Conservation (phyloP, 2,888 invertebrate species). For the Melikaiella ostensackeni region DNA sequence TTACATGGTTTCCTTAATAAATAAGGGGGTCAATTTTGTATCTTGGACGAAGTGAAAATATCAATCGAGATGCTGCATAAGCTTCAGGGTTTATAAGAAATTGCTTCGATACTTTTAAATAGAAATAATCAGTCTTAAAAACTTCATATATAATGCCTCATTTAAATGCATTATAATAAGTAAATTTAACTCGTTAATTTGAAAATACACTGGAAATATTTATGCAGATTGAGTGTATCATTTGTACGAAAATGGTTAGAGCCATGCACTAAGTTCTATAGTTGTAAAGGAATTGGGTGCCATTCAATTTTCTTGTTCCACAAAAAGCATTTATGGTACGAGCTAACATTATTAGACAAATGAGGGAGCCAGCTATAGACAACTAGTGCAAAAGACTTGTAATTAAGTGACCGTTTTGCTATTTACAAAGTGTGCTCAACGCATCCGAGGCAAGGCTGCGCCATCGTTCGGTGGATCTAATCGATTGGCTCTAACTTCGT, state of each 20-base stretch:
- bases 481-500: conserved; percentile 38
- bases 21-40: conserved; percentile 16
- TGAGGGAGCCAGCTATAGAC: neutral
- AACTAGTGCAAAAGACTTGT: conserved; percentile 13
- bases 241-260: neutral
- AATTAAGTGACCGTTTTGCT: conserved; percentile 36
- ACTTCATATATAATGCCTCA: neutral
- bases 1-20: conserved; percentile 14
- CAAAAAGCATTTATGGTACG: conserved; percentile 17
- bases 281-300: neutral
- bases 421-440: conserved; percentile 30
- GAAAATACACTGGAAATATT: neutral
- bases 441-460: conserved; percentile 25
- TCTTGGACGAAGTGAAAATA: conserved; percentile 16
- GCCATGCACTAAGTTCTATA: neutral
- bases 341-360: conserved; percentile 2
- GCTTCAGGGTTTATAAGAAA: conserved; percentile 14
- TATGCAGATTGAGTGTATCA: neutral
- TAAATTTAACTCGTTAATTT: neutral
- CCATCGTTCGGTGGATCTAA: conserved; percentile 38
- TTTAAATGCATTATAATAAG: neutral
- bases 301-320: conserved; percentile 14
- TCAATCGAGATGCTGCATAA: neutral
- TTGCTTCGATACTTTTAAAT: conserved; percentile 23
- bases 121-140: conserved; percentile 15